phyloP scores from a whole-genome alignment of 2,888 invertebrate species.

The Brenthis ino region DNA sequence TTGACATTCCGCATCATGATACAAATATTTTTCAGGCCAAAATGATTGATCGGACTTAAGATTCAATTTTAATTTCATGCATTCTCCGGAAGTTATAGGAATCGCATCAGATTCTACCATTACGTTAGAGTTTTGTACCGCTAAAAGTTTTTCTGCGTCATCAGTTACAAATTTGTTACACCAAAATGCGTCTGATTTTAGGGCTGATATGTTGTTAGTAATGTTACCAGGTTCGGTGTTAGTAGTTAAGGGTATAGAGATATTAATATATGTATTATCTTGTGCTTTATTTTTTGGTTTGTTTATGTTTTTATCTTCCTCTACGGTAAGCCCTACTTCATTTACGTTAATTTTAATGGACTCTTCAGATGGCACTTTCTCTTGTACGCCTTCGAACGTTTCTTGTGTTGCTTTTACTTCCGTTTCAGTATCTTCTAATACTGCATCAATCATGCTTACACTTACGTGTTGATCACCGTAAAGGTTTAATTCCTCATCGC shows the following conservation, averaged over 20 bases:
- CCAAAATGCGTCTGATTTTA: constrained; percentile 83
- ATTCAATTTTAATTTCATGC: constrained; percentile 53
- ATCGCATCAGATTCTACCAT: constrained; percentile 82
- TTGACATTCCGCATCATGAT: constrained; percentile 85
- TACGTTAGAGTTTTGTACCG: constrained; percentile 37
- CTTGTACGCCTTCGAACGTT: constrained; percentile 38
- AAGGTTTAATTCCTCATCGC: constrained; percentile 42
- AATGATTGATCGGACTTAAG: constrained; percentile 76
- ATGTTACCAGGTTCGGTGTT: constrained; percentile 50
- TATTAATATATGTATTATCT: constrained; percentile 12
- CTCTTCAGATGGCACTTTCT: constrained; percentile 42
- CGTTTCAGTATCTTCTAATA: constrained; percentile 49
- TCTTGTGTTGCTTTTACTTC: not conserved
- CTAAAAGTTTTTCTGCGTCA: constrained; percentile 41
- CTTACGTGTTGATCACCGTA: constrained; percentile 56
- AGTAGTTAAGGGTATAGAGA: constrained; percentile 45
- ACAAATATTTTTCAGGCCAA: constrained; percentile 83
- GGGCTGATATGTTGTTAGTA: constrained; percentile 62
- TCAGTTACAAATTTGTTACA: constrained; percentile 69
- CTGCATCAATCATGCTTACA: constrained; percentile 59
- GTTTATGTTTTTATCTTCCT: not conserved
- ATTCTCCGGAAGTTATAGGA: not conserved
- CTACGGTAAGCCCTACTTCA: not conserved
- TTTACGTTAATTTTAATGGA: constrained; percentile 4
- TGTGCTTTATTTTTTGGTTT: not conserved